phyloP scores from a whole-genome alignment of 1,140 invertebrate species.

The Drosophila orosa region DNA sequence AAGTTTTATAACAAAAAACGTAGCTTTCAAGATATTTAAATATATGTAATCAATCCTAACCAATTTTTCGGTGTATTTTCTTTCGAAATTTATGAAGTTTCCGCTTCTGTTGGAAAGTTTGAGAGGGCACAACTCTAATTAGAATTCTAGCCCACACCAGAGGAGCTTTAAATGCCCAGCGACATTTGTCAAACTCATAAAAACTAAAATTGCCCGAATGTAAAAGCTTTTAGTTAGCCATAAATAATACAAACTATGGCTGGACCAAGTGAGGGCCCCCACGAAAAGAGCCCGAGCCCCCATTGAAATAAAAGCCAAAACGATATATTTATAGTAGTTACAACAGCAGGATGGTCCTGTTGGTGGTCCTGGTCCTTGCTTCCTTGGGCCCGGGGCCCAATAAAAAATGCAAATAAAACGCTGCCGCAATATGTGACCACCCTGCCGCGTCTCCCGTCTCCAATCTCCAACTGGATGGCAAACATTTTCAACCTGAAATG shows the following conservation, averaged over 20 bases:
- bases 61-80: slow-evolving; percentile 54
- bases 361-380: slow-evolving; percentile 10
- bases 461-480: slow-evolving; percentile 29
- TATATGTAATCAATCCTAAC: neutral
- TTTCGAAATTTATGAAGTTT: slow-evolving; percentile 54
- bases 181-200: slow-evolving; percentile 72
- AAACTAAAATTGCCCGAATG: slow-evolving; percentile 73
- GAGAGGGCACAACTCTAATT: slow-evolving; percentile 53
- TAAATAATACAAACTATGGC: slow-evolving; percentile 79
- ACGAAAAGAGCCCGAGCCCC: slow-evolving; percentile 20
- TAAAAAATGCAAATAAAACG: slow-evolving; percentile 79
- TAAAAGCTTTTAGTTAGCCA: slow-evolving; percentile 78
- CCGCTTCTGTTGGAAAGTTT: slow-evolving; percentile 39
- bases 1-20: neutral
- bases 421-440: slow-evolving; percentile 71
- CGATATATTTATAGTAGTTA: slow-evolving; percentile 72
- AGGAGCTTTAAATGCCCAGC: slow-evolving; percentile 36
- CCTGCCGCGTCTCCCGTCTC: slow-evolving; percentile 1
- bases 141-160: slow-evolving; percentile 71
- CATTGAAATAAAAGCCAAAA: slow-evolving; percentile 60
- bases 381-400: slow-evolving; percentile 49
- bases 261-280: slow-evolving; percentile 15
- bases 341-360: slow-evolving; percentile 9
- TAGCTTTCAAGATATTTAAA: no score
- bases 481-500: slow-evolving; percentile 73